phyloP scores from a whole-genome alignment of 2,113 vertebrate species.

The Saccopteryx bilineata region DNA sequence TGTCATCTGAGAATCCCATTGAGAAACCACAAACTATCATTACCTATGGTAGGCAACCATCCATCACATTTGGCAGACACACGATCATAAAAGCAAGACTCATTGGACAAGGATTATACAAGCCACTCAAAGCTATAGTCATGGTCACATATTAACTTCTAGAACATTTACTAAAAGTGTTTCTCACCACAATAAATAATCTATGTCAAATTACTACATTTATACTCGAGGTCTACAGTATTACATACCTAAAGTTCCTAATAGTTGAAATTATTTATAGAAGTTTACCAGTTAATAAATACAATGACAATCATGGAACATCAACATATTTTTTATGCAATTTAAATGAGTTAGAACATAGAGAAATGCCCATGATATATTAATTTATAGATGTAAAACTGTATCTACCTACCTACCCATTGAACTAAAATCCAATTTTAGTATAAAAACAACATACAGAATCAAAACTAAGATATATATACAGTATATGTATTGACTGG shows the following conservation, averaged over 20 bases:
- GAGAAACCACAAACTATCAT: constrained; percentile 32
- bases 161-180: neutral
- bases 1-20: neutral
- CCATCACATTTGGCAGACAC: neutral
- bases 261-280: constrained; percentile 25
- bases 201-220: neutral
- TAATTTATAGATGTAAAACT: neutral
- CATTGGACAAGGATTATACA: neutral
- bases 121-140: neutral
- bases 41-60: neutral
- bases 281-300: neutral
- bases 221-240: neutral
- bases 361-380: neutral
- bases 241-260: neutral
- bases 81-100: neutral
- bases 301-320: neutral
- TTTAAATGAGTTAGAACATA: constrained; percentile 39
- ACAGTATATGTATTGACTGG: neutral
- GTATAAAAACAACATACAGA: constrained; percentile 3
- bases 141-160: neutral
- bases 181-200: neutral
- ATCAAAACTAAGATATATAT: neutral
- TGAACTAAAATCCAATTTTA: neutral
- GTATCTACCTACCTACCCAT: neutral
- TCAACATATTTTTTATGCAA: neutral